Percentiles rank a stretch among this genome's conserved stretches.
Conservation (phyloP, 2,888 invertebrate species). For the Andrena fulva region DNA sequence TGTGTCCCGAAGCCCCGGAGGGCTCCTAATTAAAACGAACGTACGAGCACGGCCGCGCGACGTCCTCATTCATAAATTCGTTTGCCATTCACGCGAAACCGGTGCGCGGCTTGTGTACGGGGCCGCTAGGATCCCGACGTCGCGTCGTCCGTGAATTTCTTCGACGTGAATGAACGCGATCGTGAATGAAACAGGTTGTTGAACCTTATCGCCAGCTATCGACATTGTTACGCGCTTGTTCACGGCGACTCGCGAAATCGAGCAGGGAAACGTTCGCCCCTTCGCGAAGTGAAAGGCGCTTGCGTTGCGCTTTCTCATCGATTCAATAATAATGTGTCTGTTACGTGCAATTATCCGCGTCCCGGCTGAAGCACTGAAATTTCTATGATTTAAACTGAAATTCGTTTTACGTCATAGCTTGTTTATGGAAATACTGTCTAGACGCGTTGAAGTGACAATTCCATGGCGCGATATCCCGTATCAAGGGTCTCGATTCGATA, state of each 20-base stretch:
- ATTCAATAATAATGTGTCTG: too few relatives aligned
- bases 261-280: background rate
- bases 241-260: background rate
- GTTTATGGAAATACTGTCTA: too few relatives aligned
- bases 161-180: slow-evolving; percentile 40
- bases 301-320: too few relatives aligned
- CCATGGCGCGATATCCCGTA: background rate
- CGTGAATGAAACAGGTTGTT: slow-evolving; percentile 36
- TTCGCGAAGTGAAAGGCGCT: background rate
- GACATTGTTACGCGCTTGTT: background rate
- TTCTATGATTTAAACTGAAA: too few relatives aligned
- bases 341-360: too few relatives aligned
- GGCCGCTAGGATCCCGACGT: background rate
- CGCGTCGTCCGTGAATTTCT: slow-evolving; percentile 32
- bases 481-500: background rate
- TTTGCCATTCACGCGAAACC: slow-evolving; percentile 49
- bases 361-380: too few relatives aligned
- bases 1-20: slow-evolving; percentile 32
- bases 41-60: slow-evolving; percentile 25
- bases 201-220: slow-evolving; percentile 1
- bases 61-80: slow-evolving; percentile 59
- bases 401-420: too few relatives aligned
- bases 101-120: slow-evolving; percentile 3
- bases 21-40: slow-evolving; percentile 53
- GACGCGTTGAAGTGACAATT: slow-evolving; percentile 1